Conservation (phyloP, 2,113 vertebrate genomes). For the Pimephales promelas region DNA sequence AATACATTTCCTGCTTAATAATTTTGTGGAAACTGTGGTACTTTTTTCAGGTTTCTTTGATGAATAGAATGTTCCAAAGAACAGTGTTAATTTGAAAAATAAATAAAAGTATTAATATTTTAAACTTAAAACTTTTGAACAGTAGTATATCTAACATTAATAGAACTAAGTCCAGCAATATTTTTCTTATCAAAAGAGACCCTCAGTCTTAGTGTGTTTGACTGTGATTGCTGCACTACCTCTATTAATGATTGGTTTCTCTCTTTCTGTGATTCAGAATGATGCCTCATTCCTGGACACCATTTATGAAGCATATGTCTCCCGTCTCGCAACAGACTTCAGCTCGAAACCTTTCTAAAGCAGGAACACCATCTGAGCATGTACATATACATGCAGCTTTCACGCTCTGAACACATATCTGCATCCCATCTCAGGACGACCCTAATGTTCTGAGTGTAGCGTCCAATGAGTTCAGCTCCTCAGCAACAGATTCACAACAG, state of each 20-base stretch:
- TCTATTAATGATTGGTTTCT: conserved; percentile 22
- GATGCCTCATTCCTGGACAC: conserved; percentile 89
- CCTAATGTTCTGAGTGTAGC: neutral
- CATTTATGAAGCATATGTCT: conserved; percentile 90
- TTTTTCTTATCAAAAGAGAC: neutral
- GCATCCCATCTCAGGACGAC: conserved; percentile 28
- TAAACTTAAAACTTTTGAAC: neutral
- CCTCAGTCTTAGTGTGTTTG: neutral
- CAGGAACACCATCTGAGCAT: conserved; percentile 54
- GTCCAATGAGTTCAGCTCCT: neutral
- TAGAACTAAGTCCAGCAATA: too few relatives aligned
- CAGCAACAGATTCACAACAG: neutral
- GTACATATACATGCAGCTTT: conserved; percentile 41
- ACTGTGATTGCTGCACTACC: neutral
- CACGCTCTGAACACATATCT: neutral
- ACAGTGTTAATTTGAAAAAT: too few relatives aligned
- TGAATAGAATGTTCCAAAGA: neutral
- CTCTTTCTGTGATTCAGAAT: conserved; percentile 81
- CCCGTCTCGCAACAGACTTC: conserved; percentile 68
- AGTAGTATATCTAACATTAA: neutral
- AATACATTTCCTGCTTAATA: too few relatives aligned
- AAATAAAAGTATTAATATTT: neutral
- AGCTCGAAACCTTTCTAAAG: conserved; percentile 51
- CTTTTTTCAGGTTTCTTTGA: neutral
- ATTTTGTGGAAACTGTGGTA: neutral